Conservation (phyloP, 2,113 vertebrate species). For the Procapra przewalskii region DNA sequence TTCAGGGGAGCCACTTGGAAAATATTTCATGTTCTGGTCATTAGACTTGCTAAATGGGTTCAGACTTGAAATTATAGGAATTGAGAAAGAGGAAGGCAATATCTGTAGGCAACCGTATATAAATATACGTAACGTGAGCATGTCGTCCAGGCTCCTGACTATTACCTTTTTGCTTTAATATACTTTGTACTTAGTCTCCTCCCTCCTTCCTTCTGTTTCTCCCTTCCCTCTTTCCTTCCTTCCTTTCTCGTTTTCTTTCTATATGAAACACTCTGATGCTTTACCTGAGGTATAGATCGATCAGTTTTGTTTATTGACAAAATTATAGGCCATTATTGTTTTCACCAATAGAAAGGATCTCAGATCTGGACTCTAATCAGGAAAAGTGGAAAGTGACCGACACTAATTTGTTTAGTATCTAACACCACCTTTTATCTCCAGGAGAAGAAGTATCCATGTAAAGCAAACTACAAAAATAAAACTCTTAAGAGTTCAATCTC, state of each 20-base stretch:
- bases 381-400: not conserved
- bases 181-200: not conserved
- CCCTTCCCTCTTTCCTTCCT: not conserved
- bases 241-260: not conserved
- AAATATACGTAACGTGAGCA: not conserved
- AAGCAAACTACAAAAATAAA: constrained; percentile 20
- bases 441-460: not conserved
- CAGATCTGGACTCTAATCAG: not conserved
- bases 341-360: constrained; percentile 2
- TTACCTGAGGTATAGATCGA: not conserved
- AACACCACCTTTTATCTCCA: not conserved
- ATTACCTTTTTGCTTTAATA: not conserved
- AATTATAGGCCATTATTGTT: not conserved
- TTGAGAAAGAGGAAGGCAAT: constrained; percentile 10
- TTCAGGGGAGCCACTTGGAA: constrained; percentile 73
- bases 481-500: constrained; percentile 64
- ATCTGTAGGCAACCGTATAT: not conserved
- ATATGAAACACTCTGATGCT: not conserved
- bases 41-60: constrained; percentile 77
- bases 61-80: constrained; percentile 58
- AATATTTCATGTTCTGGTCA: constrained; percentile 79
- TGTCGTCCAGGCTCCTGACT: not conserved
- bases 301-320: not conserved
- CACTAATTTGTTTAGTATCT: not conserved
- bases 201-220: not conserved